Evolutionary conservation across 2,888 invertebrate species (phyloP), one percentile per base, ranked within the genome.

Genomic region (Danaus chrysippus): DNA sequence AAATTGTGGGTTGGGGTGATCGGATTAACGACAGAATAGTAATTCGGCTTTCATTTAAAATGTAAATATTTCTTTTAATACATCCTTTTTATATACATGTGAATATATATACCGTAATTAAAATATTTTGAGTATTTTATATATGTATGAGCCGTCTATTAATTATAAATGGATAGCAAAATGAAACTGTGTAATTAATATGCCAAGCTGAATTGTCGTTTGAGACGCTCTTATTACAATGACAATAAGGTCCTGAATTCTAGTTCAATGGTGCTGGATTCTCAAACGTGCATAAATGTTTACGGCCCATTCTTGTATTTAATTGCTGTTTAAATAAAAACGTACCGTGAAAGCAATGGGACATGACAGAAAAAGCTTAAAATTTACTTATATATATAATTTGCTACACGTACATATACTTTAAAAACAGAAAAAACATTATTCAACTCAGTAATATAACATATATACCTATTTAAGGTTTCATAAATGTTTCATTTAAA

Each of bases 281-380:
- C 76, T 80, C 77, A 87, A 86, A 73, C 81, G 82, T 78, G 78
- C 76, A 82, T 86, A 84, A 86, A 86, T 82, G 76, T 87, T 89
- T 86, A 89, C 86, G 81, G 81, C 86, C 87, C 86, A 87, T 89
- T 89, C 89, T 88, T 87, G 83, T 79, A 81, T 79, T 87, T 88
- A 89, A 88, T 88, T 88, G 87, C 84, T 85, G 84, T 88, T 89
- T 83, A 87, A 89, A 88, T 86, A 87, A 88, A 86, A 87, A 87
- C 84, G 78, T 77, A 82, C 86, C 83, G 82, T 84, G 84, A 86
- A 84, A 75, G 82, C 81, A 84, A 83, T 81, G 77, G 76, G 75
- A 75, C 78, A 79, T 3, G 17, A 49, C 11, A 8, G 49, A 46
- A 15, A 13, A 17, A 49, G 15, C 15, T 49, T 55, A 44, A 58